Base-by-base conservation (phyloP, 2,797 vertebrate genomes). In the Bradypus variegatus region DNA sequence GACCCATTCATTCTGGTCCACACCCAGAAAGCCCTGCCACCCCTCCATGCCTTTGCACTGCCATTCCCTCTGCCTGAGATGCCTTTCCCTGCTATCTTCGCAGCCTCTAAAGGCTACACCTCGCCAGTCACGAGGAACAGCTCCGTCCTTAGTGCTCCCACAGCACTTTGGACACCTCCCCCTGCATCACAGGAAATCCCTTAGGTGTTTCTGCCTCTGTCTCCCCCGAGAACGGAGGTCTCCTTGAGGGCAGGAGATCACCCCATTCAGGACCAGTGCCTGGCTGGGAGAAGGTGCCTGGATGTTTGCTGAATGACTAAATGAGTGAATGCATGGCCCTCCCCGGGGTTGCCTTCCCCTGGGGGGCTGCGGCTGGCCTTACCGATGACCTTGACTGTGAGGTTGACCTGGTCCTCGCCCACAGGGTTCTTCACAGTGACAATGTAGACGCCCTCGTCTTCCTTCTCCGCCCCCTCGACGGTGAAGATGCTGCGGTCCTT, bases 341-440 rank as follows among this genome's bases (percentile, higher is more conserved):
- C 41, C 41, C 41, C 8, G 41, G 41, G 41, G 41, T 6, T 45
- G 48, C 41, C 18, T 33, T 23, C 75, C 79, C 80, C 21, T 14
- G 12, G 25, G n/a, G 60, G n/a, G 78, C 36, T 84, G 73, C 6
- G 0, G 77, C 29, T 5, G 0, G 91, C 50, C 98, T 98, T 96
- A 99, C 99, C 99, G 12, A 99, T 99, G 94, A 99, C 99, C 97
- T 99, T 99, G 85, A 99, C 98, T 3, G 98, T 98, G 95, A 99
- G 99, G 93, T 99, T 98, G 75, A 99, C 99, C 5, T 98, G 98
- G 96, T 99, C 99, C 97, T 99, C 99, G 81, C 99, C 99, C 11
- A 98, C 99, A 0, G 98, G 98, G 92, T 99, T 99, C 96, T 99
- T 98, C 60, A 99, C 98, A 10, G 98, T 98, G 48, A 99, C 98